Percentiles rank a stretch among this genome's conserved stretches.
phyloP scores from a whole-genome alignment of 2,888 invertebrate genomes.

The Cacoxenus indagator region DNA sequence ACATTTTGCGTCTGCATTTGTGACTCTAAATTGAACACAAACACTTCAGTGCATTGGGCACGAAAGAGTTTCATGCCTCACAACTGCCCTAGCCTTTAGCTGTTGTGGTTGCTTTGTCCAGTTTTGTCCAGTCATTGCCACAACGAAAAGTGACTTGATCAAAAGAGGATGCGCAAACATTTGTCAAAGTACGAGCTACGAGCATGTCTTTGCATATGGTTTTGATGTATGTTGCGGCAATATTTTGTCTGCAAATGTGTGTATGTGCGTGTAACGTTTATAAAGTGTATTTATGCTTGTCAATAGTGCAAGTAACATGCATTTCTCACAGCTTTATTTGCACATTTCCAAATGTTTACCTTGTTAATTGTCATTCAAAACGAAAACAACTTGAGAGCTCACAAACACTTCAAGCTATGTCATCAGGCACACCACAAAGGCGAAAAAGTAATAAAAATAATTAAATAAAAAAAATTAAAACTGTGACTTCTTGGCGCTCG shows the following conservation, averaged over 20 bases:
- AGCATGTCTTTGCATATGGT: neutral
- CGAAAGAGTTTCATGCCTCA: neutral
- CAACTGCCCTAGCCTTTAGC: neutral
- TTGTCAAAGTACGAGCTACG: no score
- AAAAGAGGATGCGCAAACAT: constrained; percentile 16
- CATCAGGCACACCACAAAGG: neutral
- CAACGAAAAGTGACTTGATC: constrained; percentile 16
- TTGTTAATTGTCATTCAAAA: constrained; percentile 14
- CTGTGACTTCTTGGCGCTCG: neutral
- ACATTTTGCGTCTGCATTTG: neutral
- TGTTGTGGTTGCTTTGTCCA: neutral
- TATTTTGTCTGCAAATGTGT: neutral
- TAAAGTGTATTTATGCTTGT: constrained; percentile 14
- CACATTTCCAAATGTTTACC: neutral
- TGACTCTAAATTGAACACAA: constrained; percentile 18
- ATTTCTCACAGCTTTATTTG: constrained; percentile 1
- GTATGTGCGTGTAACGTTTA: neutral
- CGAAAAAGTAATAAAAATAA: neutral
- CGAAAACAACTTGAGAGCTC: neutral
- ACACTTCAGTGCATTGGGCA: constrained; percentile 7
- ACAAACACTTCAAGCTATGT: neutral
- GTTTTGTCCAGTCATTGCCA: neutral
- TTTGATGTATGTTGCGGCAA: neutral
- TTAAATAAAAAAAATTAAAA: neutral
- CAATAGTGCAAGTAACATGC: constrained; percentile 7